phyloP scores from a whole-genome alignment of 2,113 vertebrate genomes.

The Eubucco bourcierii region DNA sequence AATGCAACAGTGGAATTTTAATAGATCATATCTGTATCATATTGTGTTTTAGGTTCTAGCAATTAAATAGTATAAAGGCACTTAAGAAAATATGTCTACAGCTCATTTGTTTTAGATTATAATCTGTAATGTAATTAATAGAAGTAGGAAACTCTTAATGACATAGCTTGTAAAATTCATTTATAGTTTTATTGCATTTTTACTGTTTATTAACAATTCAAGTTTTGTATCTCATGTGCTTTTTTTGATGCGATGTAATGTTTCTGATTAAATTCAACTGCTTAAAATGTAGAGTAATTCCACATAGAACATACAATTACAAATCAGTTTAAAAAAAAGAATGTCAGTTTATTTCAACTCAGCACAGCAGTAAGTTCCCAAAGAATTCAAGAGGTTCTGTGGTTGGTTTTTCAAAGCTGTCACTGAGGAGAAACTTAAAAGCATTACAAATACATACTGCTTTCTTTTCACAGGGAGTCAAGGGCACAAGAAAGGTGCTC shows the following conservation, averaged over 20 bases:
- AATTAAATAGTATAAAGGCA: constrained; percentile 87
- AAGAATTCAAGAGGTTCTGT: background rate
- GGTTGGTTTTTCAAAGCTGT: background rate
- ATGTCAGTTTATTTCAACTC: background rate
- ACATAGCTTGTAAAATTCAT: constrained; percentile 74
- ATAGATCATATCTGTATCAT: constrained; percentile 90
- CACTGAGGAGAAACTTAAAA: background rate
- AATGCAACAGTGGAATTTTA: constrained; percentile 89
- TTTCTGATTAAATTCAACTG: constrained; percentile 22
- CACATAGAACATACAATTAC: background rate
- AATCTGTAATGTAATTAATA: constrained; percentile 90
- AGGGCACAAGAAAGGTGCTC: constrained; percentile 93
- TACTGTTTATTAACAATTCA: constrained; percentile 75
- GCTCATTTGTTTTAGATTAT: constrained; percentile 89
- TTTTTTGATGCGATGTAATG: background rate
- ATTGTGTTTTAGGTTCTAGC: constrained; percentile 85
- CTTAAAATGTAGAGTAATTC: background rate
- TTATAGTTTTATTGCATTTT: constrained; percentile 70
- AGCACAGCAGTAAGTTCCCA: background rate
- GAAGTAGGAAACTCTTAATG: constrained; percentile 72
- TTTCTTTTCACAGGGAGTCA: constrained; percentile 86
- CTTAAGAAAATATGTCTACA: constrained; percentile 81
- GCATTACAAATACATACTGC: background rate
- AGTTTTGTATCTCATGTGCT: background rate
- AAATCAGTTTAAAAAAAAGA: background rate